phyloP scores from a whole-genome alignment of 2,797 vertebrate genomes.

The Sparidentex hasta region DNA sequence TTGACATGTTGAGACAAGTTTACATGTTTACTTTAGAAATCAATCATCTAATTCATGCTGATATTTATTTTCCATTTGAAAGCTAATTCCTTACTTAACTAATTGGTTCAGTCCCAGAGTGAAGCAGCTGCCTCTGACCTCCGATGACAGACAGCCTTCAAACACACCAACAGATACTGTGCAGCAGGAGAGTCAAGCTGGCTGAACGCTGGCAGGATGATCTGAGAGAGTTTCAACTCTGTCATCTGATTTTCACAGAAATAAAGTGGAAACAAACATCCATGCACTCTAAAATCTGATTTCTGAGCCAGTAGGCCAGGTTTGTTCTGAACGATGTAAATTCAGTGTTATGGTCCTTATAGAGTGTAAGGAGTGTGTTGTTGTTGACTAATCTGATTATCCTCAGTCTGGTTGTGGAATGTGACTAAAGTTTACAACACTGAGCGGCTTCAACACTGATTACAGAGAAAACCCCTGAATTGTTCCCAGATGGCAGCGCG shows the following conservation, averaged over 20 bases:
- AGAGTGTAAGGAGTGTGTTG: not conserved
- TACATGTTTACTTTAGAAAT: too few relatives aligned
- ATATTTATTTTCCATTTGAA: too few relatives aligned
- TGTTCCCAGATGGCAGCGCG: slow-evolving; percentile 42
- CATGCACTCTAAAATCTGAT: not conserved
- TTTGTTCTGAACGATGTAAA: not conserved
- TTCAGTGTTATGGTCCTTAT: not conserved
- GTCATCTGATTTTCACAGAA: not conserved
- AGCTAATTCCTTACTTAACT: too few relatives aligned
- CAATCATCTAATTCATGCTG: too few relatives aligned
- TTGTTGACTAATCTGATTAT: slow-evolving; percentile 39
- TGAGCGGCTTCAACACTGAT: not conserved
- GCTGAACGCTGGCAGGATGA: too few relatives aligned
- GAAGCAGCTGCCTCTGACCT: too few relatives aligned
- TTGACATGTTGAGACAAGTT: too few relatives aligned
- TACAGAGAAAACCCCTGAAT: slow-evolving; percentile 7
- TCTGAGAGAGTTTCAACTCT: too few relatives aligned
- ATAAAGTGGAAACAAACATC: not conserved
- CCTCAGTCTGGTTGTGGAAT: slow-evolving; percentile 32
- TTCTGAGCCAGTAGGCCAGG: not conserved
- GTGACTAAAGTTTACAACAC: slow-evolving; percentile 9
- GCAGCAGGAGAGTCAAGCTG: too few relatives aligned
- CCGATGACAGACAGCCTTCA: too few relatives aligned
- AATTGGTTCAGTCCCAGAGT: too few relatives aligned
- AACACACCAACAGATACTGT: too few relatives aligned